phyloP scores from a whole-genome alignment of 2,797 vertebrate species.

The Clarias pachynema region DNA sequence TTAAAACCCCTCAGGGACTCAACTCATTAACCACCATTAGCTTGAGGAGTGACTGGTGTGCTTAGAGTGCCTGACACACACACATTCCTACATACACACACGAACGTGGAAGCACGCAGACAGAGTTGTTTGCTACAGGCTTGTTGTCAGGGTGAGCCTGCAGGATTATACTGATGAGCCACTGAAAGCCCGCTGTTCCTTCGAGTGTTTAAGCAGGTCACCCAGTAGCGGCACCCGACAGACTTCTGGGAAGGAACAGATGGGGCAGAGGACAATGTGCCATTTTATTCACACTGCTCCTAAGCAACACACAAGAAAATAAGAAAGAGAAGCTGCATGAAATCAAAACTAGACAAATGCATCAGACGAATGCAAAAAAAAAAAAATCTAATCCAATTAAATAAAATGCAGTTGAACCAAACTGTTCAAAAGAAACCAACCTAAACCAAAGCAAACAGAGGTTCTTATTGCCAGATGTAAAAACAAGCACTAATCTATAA shows the following conservation, averaged over 20 bases:
- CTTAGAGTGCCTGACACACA: background rate
- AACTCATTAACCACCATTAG: constrained; percentile 55
- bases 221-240: constrained; percentile 5
- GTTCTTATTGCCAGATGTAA: background rate
- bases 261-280: constrained; percentile 7
- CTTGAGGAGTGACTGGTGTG: constrained; percentile 48
- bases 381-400: background rate
- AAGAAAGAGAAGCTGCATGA: background rate
- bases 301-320: background rate
- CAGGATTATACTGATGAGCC: constrained; percentile 39
- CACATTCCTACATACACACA: constrained; percentile 6
- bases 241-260: constrained; percentile 6
- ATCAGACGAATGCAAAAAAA: background rate
- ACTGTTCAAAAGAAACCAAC: no score
- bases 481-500: background rate
- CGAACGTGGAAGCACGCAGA: background rate
- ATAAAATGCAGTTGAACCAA: background rate
- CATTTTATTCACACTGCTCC: background rate
- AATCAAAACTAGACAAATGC: background rate
- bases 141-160: constrained; percentile 36
- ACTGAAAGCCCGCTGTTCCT: background rate
- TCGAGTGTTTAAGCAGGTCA: constrained; percentile 18
- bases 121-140: constrained; percentile 14
- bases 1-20: constrained; percentile 41
- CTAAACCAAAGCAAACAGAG: background rate